phyloP scores from a whole-genome alignment of 2,888 invertebrate species.

The Galerucella pusilla region DNA sequence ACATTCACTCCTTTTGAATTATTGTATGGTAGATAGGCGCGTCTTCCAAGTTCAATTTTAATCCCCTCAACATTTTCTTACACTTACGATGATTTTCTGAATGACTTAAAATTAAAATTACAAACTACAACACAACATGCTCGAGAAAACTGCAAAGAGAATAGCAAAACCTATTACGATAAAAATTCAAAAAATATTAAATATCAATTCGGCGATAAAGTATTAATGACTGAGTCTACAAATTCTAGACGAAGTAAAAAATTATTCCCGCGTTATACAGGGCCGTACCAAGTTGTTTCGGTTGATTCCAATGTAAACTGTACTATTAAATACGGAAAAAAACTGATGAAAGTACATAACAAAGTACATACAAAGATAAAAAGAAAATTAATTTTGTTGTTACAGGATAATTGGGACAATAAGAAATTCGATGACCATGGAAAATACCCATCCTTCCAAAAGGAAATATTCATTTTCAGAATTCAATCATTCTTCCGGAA shows the following conservation, averaged over 20 bases:
- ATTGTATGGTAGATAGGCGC: conserved; percentile 36
- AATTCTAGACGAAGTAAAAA: neutral
- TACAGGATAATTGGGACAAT: too few species aligned
- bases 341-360: conserved; percentile 4
- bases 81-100: conserved; percentile 3
- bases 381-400: neutral
- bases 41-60: neutral
- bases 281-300: conserved; percentile 6
- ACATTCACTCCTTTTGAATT: conserved; percentile 46
- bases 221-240: conserved; percentile 2
- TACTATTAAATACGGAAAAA: conserved; percentile 10
- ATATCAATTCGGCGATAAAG: conserved; percentile 13
- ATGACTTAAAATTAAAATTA: conserved; percentile 7
- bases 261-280: neutral
- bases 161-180: conserved; percentile 1
- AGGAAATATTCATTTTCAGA: too few species aligned
- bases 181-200: conserved; percentile 1
- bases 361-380: conserved; percentile 9
- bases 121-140: conserved; percentile 4
- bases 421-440: too few species aligned
- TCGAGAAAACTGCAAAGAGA: neutral
- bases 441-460: too few species aligned
- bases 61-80: neutral
- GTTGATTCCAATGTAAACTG: conserved; percentile 8
- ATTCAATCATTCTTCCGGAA: too few species aligned